Conservation (phyloP, 2,888 invertebrate species). For the Choristoneura rosaceana region DNA sequence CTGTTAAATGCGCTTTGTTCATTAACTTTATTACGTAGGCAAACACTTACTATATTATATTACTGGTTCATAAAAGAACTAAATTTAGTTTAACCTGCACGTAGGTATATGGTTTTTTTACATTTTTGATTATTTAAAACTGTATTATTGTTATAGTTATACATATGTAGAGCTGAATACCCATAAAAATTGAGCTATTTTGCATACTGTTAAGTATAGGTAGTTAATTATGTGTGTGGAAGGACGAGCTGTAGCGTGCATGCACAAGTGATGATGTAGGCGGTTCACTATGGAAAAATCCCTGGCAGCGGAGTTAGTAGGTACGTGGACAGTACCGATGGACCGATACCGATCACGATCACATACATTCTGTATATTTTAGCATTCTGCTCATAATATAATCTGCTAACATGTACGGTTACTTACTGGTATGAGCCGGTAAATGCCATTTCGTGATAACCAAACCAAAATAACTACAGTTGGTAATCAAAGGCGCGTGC, state of each 20-base stretch:
- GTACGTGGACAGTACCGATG: not conserved
- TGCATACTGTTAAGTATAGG: not conserved
- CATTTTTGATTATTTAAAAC: too few relatives aligned
- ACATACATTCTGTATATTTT: conserved; percentile 10
- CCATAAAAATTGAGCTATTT: not conserved
- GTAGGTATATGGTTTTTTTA: too few relatives aligned
- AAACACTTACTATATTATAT: too few relatives aligned
- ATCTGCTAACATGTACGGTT: conserved; percentile 20
- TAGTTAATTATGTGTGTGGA: not conserved
- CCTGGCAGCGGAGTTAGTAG: not conserved
- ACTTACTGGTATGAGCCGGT: conserved; percentile 29
- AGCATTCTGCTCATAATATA: conserved; percentile 31
- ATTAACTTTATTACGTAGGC: too few relatives aligned
- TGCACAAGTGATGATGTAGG: conserved; percentile 1
- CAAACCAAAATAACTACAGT: conserved; percentile 8
- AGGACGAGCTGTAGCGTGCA: not conserved
- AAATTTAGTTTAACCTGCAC: too few relatives aligned
- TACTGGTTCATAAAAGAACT: too few relatives aligned
- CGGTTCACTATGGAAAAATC: not conserved
- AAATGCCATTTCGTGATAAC: conserved; percentile 14
- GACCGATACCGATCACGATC: not conserved
- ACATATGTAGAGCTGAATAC: not conserved
- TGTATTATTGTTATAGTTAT: too few relatives aligned
- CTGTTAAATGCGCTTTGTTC: too few relatives aligned
- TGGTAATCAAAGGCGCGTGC: conserved; percentile 30